Percentiles rank a stretch among this genome's conserved stretches.
These are phyloP conservation scores for Patiria pectinifera DNA, from an alignment of 53 echinoderm and acorn worm genomes.

Conservation along the genomic window DNA sequence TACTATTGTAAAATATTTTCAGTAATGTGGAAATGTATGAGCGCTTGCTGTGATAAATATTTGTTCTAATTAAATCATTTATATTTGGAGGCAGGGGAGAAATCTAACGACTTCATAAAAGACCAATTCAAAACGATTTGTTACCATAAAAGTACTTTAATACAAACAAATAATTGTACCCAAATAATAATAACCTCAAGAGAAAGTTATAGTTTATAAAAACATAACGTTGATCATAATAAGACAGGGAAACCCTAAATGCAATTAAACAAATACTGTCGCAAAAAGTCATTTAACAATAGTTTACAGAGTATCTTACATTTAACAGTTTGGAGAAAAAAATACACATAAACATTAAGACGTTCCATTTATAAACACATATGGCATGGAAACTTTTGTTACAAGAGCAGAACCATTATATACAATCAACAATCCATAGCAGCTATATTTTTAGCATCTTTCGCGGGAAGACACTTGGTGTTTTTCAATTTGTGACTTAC, in stretches of 20 bases:
- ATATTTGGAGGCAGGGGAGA: not conserved
- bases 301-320: not conserved
- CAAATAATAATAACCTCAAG: not conserved
- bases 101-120: not conserved
- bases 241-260: not conserved
- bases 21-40: too few species aligned
- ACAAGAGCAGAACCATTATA: too few species aligned
- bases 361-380: too few species aligned
- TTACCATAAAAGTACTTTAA: not conserved
- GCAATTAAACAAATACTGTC: not conserved
- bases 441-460: too few species aligned
- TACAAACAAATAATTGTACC: not conserved
- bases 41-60: too few species aligned
- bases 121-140: not conserved
- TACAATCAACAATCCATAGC: too few species aligned
- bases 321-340: not conserved
- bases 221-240: not conserved
- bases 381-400: too few species aligned
- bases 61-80: too few species aligned
- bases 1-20: too few species aligned
- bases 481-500: too few species aligned
- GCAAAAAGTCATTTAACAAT: not conserved
- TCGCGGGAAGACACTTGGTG: too few species aligned
- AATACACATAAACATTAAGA: too few species aligned
- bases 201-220: not conserved